Evolutionary conservation across 2,797 vertebrate genomes (phyloP), one percentile per base, ranked within the genome.

Genomic region (Arremon brunneinucha): DNA sequence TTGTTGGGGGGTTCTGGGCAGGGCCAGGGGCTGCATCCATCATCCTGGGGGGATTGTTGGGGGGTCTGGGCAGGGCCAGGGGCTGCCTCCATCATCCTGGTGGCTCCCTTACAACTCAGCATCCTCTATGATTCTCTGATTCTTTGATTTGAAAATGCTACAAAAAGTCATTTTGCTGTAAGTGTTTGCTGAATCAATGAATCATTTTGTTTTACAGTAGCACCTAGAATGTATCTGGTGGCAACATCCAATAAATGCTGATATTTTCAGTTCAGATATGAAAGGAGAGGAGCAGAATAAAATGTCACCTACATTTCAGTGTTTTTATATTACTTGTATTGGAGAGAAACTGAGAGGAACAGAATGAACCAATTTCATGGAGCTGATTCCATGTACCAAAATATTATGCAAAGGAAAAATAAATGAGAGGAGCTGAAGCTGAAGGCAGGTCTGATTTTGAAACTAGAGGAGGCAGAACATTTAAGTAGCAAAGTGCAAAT

Each of bases 131-230:
- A 30, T 41, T 43, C 57, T 63, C 14, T 27, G 6, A 26, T 23
- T 39, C 28, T 77, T 50, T 53, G 15, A 8, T 60, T 71, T 69
- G 69, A 91, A 88, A 94, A 88, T 2, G 7, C 16, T 65, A 12
- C 18, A 39, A 35, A 68, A 87, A 83, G 50, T 34, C 14, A 59
- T 86, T 91, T 85, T 90, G 26, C 56, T 94, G 8, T 81, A 90
- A 91, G 56, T 53, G 49, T 70, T 95, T 76, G 65, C 76, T 81
- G 83, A 81, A 96, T 78, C 77, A 76, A 83, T 90, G 24, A 93
- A 94, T 94, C 72, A 82, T 79, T 94, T 95, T 95, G 79, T 82
- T 94, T 94, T 94, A 94, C 79, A 76, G 69, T 91, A 78, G 39
- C 26, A 65, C 59, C 91, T 88, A 75, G 82, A 95, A 82, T 62